Base-by-base conservation (phyloP, 2,888 invertebrate species). In the Napeogenes sylphis region DNA sequence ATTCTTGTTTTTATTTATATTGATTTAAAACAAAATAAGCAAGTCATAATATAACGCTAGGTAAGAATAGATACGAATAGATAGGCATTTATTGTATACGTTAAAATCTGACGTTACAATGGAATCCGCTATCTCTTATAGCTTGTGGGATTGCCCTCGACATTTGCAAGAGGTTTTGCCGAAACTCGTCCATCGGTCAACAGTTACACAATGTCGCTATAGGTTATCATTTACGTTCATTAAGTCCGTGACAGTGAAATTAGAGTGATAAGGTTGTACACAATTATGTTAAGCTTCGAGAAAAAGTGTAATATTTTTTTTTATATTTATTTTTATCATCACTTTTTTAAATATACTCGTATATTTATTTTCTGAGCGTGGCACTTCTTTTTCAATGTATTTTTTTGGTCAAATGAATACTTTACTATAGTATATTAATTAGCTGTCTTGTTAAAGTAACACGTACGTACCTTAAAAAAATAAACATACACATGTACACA, bases 211-310 rank as follows among this genome's bases (percentile, higher is more conserved):
- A 87, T 76, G 76, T 74, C 77, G 71, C 68, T 73, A 71, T 75
- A 75, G 75, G 73, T 78, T 79, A 85, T 82, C 82, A 80, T 83
- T 80, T 79, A 73, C 77, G 73, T 77, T 76, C 78, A 78, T 84
- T 81, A 79, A 74, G 73, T 71, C 74, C 74, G 75, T 69, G 74
- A 73, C 70, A 75, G 73, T 72, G 75, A 77, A 78, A 78, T 69
- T 78, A 74, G 76, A 73, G 64, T 71, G 71, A 70, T 70, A 69
- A 66, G 59, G 58, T 55, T 55, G 62, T 55, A n/a, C 33, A 35
- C 33, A 54, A 54, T n/a, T 45, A 55, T 60, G 55, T 60, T 54
- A 51, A 35, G 14, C 57, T 45, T 10, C 33, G 53, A 61, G 54
- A 54, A 45, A 35, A 45, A 35, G 53, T 30, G 30, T 21, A 42